Base-by-base conservation (phyloP, 2,113 vertebrate species). In the Callospermophilus lateralis region DNA sequence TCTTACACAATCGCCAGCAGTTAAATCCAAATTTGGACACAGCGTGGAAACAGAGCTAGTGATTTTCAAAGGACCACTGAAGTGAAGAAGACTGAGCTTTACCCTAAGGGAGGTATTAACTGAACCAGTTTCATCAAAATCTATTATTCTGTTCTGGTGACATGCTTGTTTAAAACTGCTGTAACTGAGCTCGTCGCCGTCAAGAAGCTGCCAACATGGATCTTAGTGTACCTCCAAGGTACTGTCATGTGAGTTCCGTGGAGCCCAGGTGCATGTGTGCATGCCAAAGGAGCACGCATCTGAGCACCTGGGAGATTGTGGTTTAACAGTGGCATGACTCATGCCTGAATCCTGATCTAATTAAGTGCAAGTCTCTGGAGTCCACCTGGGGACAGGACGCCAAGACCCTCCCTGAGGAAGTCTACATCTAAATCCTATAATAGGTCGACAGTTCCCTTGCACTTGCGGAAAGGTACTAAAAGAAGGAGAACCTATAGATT, bases 71-170 rank as follows among this genome's bases (percentile, higher is more conserved):
- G 83, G 22, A 74, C n/a, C 45, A 86, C 70, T 63, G 53, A 89
- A 84, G 48, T 28, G 26, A 22, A 89, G 42, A 92, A 89, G 39
- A 37, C 48, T 34, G 37, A 22, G 39, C 1, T 78, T 90, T 10
- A n/a, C 79, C 92, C n/a, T 55, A 26, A 81, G 65, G 76, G 32
- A 72, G 28, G 34, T 68, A 89, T 34, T 84, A 84, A 95, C 32
- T 86, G 53, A 93, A 83, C 16, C 7, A 24, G 22, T 78, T 93
- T 95, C 42, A 95, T 78, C 48, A 58, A 93, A 90, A 94, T 65
- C 34, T 88, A 26, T 72, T 72, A 68, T 61, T 94, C 48, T 17
- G 30, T 88, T 72, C 85, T 74, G 32, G 68, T 28, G 72, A 74
- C 26, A 42, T 8, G 24, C 70, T 80, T 90, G 12, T 87, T 81